phyloP scores from a whole-genome alignment of 2,888 invertebrate genomes.

The Ophion slaviceki region DNA sequence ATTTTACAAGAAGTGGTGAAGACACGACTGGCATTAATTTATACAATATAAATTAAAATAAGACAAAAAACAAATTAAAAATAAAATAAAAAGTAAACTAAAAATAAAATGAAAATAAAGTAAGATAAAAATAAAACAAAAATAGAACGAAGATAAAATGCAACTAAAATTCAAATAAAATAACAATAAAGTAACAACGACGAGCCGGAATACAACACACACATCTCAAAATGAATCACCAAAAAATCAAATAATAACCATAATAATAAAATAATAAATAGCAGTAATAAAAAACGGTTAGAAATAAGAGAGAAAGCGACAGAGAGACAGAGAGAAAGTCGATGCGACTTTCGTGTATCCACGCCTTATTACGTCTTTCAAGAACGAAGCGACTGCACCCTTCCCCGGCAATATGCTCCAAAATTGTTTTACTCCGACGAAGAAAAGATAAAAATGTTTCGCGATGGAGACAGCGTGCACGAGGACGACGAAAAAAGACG shows the following conservation, averaged over 20 bases:
- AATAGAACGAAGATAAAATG: too few species aligned
- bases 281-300: neutral
- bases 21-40: too few species aligned
- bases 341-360: slow-evolving; percentile 49
- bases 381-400: slow-evolving; percentile 64
- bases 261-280: slow-evolving; percentile 1
- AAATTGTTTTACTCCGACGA: slow-evolving; percentile 79
- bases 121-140: too few species aligned
- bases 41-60: too few species aligned
- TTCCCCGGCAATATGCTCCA: slow-evolving; percentile 78
- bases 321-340: slow-evolving; percentile 8
- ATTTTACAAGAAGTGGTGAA: neutral
- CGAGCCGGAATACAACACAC: too few species aligned
- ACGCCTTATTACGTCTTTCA: slow-evolving; percentile 76
- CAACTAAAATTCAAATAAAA: too few species aligned
- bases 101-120: too few species aligned
- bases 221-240: too few species aligned
- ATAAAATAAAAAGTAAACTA: too few species aligned
- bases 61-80: too few species aligned
- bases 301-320: slow-evolving; percentile 1
- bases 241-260: neutral
- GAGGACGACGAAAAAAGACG: neutral
- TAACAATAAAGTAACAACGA: too few species aligned
- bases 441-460: slow-evolving; percentile 67
- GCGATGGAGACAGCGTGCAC: slow-evolving; percentile 29